phyloP scores from a whole-genome alignment of 2,797 vertebrate genomes.

The Percopsis omiscomaycus region DNA sequence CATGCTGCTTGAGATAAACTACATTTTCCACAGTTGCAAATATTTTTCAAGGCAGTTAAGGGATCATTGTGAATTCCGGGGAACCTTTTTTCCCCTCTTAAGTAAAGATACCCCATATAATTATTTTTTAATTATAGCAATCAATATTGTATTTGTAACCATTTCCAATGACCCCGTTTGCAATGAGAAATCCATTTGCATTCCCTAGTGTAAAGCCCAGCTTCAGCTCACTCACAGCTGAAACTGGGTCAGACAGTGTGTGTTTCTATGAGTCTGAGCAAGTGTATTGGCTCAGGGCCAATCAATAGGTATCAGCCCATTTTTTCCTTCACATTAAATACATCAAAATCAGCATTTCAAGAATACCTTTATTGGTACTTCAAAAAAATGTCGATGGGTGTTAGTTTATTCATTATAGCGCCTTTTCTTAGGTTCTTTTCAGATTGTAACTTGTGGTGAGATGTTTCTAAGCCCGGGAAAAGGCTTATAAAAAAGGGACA shows the following conservation, averaged over 20 bases:
- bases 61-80: no score
- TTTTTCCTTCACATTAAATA: background rate
- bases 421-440: no score
- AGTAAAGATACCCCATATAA: no score
- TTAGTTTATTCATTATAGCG: no score
- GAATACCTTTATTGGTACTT: no score
- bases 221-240: slow-evolving; percentile 28
- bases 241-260: slow-evolving; percentile 61
- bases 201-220: slow-evolving; percentile 36
- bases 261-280: slow-evolving; percentile 22
- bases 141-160: slow-evolving; percentile 1
- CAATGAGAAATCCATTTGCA: slow-evolving; percentile 12
- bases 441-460: no score
- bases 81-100: no score
- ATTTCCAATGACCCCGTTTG: slow-evolving; percentile 4
- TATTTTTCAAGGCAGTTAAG: no score
- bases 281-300: slow-evolving; percentile 20
- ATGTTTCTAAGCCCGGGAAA: no score
- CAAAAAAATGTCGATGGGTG: no score
- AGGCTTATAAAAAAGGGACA: background rate
- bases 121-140: no score
- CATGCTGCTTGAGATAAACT: background rate
- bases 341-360: background rate
- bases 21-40: no score
- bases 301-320: slow-evolving; percentile 13